Percentiles rank a stretch among this genome's conserved stretches.
These are phyloP conservation scores for Megaptera novaeangliae DNA, from an alignment of 2,113 vertebrate species.

Conservation along the genomic window DNA sequence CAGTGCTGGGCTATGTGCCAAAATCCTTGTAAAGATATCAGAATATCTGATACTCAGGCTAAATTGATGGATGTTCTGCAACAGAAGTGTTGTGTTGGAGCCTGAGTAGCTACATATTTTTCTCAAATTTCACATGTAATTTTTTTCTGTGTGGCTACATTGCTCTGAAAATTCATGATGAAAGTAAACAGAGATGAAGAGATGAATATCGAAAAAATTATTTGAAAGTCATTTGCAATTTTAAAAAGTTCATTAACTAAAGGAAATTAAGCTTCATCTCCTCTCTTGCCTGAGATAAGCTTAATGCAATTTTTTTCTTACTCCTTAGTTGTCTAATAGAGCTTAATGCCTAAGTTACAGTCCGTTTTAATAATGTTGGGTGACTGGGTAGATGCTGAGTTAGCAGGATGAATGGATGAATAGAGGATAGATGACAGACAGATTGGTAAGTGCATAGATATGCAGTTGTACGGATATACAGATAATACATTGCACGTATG, in stretches of 20 bases:
- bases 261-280: not conserved
- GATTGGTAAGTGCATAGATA: not conserved
- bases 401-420: not conserved
- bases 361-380: not conserved
- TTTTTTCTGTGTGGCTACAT: not conserved
- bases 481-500: not conserved
- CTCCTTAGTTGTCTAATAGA: not conserved
- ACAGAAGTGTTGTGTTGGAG: not conserved
- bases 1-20: not conserved
- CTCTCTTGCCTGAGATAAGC: not conserved
- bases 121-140: not conserved
- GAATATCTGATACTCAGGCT: not conserved
- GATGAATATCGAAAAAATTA: not conserved
- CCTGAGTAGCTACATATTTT: not conserved
- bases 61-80: not conserved
- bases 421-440: not conserved
- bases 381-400: not conserved
- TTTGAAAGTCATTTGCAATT: not conserved
- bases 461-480: rapidly evolving
- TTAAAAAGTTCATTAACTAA: not conserved
- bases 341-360: not conserved
- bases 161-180: not conserved
- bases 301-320: not conserved
- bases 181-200: not conserved
- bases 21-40: not conserved